Base-by-base conservation (phyloP, 2,113 vertebrate genomes). In the Psittacara wagleri region DNA sequence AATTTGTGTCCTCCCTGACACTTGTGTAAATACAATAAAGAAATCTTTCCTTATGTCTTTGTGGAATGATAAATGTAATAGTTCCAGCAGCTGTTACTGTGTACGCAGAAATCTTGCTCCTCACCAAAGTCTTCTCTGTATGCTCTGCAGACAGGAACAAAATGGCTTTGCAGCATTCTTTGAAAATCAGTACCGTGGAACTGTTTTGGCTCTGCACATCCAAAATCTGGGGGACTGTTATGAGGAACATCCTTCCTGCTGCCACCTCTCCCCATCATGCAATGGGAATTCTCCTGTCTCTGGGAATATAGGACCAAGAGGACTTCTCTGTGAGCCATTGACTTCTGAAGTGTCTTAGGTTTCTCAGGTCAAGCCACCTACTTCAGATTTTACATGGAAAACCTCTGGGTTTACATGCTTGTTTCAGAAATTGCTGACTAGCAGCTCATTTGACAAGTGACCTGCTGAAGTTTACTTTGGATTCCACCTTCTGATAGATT, bases 171-270 rank as follows among this genome's bases (percentile, higher is more conserved):
- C 13, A 57, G 37, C 28, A 5, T 66, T 69, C 73, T 81, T 74
- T 0, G 0, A 25, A 88, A 77, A 25, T 46, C 39, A 14, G 27
- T 68, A 39, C 24, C 6, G 9, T 13, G 28, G 19, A 78, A 49
- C 61, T 25, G 13, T 49, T 77, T 48, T 46, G 46, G 18, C 28
- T 81, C 78, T 87, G 23, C 20, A 54, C 20, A 67, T 63, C 20
- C 15, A 16, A 46, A 3, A 67, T 81, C 37, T 59, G 12, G 15
- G 44, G 6, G 12, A 63, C 23, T 17, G 13, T 52, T n/a, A 17
- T 37, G 23, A 88, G 66, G 52, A 63, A 3, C 0, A 2, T 51
- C 12, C 7, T 80, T 80, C 41, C 13, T 69, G 41, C n/a, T 86
- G 64, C 29, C 18, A 23, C 27, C 17, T 83, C 14, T 73, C 13